Conservation (phyloP, 2,888 invertebrate species). For the Drosophila niveifrons region DNA sequence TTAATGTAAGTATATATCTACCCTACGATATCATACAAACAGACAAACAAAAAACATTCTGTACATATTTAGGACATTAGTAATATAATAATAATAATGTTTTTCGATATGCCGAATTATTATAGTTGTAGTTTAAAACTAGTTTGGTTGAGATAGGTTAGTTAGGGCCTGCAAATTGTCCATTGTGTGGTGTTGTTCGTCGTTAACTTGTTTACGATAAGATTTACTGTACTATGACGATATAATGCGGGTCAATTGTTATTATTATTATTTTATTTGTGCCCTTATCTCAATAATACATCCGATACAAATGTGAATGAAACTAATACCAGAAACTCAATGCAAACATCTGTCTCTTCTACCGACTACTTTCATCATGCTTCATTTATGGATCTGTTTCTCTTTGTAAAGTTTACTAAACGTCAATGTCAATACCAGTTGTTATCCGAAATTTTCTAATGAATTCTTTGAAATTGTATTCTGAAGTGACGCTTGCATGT, state of each 20-base stretch:
- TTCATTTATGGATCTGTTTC: background rate
- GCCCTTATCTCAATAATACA: constrained; percentile 14
- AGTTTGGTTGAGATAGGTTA: constrained; percentile 64
- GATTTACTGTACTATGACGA: constrained; percentile 40
- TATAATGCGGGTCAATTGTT: constrained; percentile 17
- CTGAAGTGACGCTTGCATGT: background rate
- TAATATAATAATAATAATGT: background rate
- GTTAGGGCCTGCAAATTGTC: constrained; percentile 31
- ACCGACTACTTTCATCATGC: background rate
- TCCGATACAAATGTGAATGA: constrained; percentile 11
- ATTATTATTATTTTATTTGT: constrained; percentile 8
- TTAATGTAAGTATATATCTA: constrained; percentile 89
- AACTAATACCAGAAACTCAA: constrained; percentile 3
- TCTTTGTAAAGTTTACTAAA: background rate
- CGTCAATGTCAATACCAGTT: background rate
- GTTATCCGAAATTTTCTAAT: background rate
- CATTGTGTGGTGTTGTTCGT: constrained; percentile 15
- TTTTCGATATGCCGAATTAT: constrained; percentile 4
- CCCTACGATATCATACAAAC: background rate
- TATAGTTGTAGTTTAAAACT: constrained; percentile 1
- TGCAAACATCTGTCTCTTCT: background rate
- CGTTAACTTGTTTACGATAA: constrained; percentile 46
- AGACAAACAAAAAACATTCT: too few relatives aligned
- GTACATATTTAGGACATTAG: background rate
- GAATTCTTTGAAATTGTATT: background rate